phyloP scores from a whole-genome alignment of 2,797 vertebrate species.

The Ambastaia sidthimunki region DNA sequence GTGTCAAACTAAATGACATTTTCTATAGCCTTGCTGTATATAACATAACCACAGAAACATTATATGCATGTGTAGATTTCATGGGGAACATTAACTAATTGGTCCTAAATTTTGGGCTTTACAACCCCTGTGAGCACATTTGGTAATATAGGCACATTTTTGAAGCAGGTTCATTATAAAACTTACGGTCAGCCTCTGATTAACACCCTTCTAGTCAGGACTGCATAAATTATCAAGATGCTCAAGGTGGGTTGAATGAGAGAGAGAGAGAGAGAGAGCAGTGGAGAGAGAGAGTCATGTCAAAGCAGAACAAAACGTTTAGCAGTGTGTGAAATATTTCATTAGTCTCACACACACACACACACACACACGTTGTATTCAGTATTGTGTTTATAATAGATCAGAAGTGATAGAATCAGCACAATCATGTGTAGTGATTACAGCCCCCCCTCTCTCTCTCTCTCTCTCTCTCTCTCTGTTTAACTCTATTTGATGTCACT shows the following conservation, averaged over 20 bases:
- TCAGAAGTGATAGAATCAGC: conserved; percentile 18
- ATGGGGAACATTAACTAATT: neutral
- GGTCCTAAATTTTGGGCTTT: neutral
- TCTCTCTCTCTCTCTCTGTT: neutral
- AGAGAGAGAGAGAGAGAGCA: conserved; percentile 54
- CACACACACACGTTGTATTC: conserved; percentile 11
- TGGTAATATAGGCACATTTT: neutral
- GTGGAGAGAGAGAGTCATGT: conserved; percentile 18
- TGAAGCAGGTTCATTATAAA: conserved; percentile 55
- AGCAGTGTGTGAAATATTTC: conserved; percentile 48
- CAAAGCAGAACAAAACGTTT: conserved; percentile 35
- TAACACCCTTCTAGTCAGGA: conserved; percentile 47
- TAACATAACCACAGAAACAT: too few relatives aligned
- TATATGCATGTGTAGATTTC: too few relatives aligned
- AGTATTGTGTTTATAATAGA: neutral
- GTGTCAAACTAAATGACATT: too few relatives aligned
- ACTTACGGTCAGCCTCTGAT: conserved; percentile 52
- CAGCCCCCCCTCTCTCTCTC: neutral
- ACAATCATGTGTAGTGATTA: neutral
- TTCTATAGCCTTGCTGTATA: too few relatives aligned
- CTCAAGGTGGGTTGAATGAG: conserved; percentile 68
- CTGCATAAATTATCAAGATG: conserved; percentile 64
- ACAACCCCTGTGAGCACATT: neutral
- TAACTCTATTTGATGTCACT: conserved; percentile 19
- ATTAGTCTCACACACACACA: conserved; percentile 38